Conservation (phyloP, 2,888 invertebrate species). For the Cartodere bifasciata region DNA sequence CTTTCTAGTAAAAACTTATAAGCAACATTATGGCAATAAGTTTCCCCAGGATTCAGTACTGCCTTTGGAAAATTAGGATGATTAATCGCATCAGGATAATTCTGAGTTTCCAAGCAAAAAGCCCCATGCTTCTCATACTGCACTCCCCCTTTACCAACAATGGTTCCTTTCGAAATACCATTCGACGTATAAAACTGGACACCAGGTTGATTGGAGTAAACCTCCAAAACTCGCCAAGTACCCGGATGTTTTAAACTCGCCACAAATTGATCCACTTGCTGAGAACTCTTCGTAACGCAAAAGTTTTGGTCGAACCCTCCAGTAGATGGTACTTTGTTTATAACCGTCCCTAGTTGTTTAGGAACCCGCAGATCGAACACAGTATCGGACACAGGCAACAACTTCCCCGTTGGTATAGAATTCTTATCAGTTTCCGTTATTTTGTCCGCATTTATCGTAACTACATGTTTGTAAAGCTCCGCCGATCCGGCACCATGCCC, state of each 20-base stretch:
- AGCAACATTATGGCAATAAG: slow-evolving; percentile 47
- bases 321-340: slow-evolving; percentile 48
- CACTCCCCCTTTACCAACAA: slow-evolving; percentile 23
- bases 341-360: slow-evolving; percentile 49
- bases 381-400: slow-evolving; percentile 56
- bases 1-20: slow-evolving; percentile 31
- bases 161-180: slow-evolving; percentile 54
- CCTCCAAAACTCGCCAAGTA: slow-evolving; percentile 63
- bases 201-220: slow-evolving; percentile 79
- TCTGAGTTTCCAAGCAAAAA: slow-evolving; percentile 84
- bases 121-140: slow-evolving; percentile 41
- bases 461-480: slow-evolving; percentile 53
- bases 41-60: slow-evolving; percentile 57
- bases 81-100: slow-evolving; percentile 83
- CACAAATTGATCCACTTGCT: slow-evolving; percentile 45
- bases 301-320: slow-evolving; percentile 77
- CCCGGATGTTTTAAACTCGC: slow-evolving; percentile 53
- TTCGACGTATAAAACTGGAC: slow-evolving; percentile 84
- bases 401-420: slow-evolving; percentile 61
- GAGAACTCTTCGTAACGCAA: slow-evolving; percentile 52
- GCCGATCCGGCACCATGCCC: slow-evolving; percentile 67
- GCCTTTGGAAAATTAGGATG: slow-evolving; percentile 70
- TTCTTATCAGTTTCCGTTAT: slow-evolving; percentile 60
- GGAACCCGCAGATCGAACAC: slow-evolving; percentile 61
- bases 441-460: slow-evolving; percentile 63